These are phyloP conservation scores for Drosophila teissieri DNA, from an alignment of 1,140 invertebrate genomes.

Conservation along the genomic window DNA sequence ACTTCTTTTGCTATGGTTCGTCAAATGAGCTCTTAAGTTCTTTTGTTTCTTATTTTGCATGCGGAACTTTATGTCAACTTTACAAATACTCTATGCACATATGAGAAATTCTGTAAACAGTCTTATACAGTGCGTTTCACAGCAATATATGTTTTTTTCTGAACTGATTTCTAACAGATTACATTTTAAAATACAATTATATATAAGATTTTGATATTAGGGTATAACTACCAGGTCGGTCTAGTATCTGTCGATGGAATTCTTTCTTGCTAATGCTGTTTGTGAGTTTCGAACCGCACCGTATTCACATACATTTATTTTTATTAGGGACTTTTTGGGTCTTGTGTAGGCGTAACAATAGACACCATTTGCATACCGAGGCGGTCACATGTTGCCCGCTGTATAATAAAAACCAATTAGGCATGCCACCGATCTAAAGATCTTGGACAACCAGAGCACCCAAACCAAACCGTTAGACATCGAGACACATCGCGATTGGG, in stretches of 20 bases:
- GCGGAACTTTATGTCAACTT: slow-evolving; percentile 12
- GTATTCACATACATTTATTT: slow-evolving; percentile 3
- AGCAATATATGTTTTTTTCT: neutral
- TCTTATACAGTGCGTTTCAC: slow-evolving; percentile 23
- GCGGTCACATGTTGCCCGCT: slow-evolving; percentile 31
- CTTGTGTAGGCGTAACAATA: slow-evolving; percentile 73
- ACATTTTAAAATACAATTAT: too few relatives aligned
- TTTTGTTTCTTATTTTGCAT: slow-evolving; percentile 11
- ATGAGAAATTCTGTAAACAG: neutral
- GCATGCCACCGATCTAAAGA: slow-evolving; percentile 66
- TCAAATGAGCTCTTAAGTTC: neutral
- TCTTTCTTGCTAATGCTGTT: neutral
- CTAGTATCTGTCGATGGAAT: neutral
- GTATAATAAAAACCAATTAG: slow-evolving; percentile 73
- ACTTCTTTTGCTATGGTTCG: neutral
- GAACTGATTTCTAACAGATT: too few relatives aligned
- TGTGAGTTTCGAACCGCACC: slow-evolving; percentile 11
- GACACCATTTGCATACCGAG: slow-evolving; percentile 72
- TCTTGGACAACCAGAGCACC: slow-evolving; percentile 14
- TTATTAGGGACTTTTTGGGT: slow-evolving; percentile 27
- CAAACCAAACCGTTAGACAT: slow-evolving; percentile 59
- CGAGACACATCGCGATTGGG: slow-evolving; percentile 45
- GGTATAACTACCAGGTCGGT: neutral
- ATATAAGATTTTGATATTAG: neutral
- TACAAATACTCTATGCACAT: slow-evolving; percentile 15